A percentile compares a stretch with the other conserved stretches of the same genome.
Conservation (phyloP, 35 echinoderm and acorn worm species). For the Ophiothrix spiculata region DNA sequence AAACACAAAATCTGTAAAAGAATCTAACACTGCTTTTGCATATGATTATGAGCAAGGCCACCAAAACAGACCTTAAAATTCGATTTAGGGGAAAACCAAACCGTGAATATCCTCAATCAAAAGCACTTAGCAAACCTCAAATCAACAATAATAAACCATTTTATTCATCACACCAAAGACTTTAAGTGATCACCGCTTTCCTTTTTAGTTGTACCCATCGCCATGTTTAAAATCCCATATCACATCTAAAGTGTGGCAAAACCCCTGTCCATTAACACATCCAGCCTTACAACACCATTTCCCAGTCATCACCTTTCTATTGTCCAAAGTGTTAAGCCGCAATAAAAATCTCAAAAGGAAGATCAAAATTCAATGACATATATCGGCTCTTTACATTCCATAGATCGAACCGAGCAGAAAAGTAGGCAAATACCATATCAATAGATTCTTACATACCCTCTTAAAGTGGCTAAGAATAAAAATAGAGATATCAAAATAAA, state of each 20-base stretch:
- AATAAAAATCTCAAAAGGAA: slow-evolving; percentile 32
- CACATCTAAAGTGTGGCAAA: neutral
- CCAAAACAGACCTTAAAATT: too few relatives aligned
- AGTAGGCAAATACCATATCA: neutral
- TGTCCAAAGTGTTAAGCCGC: slow-evolving; percentile 35
- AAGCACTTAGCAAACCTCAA: too few relatives aligned
- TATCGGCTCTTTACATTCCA: neutral
- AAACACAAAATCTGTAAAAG: too few relatives aligned
- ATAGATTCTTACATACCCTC: neutral
- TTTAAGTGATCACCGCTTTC: too few relatives aligned
- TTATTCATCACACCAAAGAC: too few relatives aligned
- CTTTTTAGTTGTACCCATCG: too few relatives aligned
- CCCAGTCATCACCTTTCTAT: slow-evolving; percentile 1
- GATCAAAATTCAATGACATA: slow-evolving; percentile 32
- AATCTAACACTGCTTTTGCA: too few relatives aligned
- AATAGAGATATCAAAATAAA: neutral
- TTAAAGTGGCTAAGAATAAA: neutral
- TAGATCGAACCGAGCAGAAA: neutral
- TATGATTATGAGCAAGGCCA: too few relatives aligned
- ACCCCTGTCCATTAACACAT: neutral
- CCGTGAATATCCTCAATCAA: too few relatives aligned
- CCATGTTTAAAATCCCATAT: neutral
- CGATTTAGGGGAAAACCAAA: too few relatives aligned
- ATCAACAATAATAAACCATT: too few relatives aligned
- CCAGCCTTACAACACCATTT: neutral